phyloP scores from a whole-genome alignment of 2,797 vertebrate species.

The Oryzias dopingdopingensis region DNA sequence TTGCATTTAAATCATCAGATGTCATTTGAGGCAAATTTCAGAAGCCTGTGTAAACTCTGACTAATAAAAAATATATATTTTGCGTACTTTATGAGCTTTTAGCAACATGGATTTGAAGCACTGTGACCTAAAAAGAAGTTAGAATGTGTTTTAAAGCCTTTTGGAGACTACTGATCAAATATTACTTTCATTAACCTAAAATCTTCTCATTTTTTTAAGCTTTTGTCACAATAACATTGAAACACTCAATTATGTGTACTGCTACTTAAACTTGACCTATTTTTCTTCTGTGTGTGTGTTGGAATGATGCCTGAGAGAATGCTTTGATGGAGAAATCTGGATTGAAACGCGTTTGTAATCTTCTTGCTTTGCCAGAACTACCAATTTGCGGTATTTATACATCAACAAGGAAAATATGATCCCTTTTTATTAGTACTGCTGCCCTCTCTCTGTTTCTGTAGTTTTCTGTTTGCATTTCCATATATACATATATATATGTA shows the following conservation, averaged over 20 bases:
- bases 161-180: no score
- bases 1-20: no score
- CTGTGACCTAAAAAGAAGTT: no score
- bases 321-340: conserved; percentile 28
- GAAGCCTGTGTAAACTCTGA: no score
- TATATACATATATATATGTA: conserved; percentile 12
- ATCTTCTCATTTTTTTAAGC: no score
- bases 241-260: background rate
- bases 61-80: no score
- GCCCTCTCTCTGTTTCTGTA: conserved; percentile 3
- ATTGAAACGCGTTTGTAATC: conserved; percentile 45
- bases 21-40: no score
- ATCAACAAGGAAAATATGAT: conserved; percentile 25
- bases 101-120: no score
- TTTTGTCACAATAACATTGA: background rate
- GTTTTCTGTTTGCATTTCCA: conserved; percentile 9
- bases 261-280: conserved; percentile 51
- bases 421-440: conserved; percentile 17
- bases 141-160: no score
- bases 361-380: conserved; percentile 38
- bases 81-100: no score
- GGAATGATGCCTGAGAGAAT: conserved; percentile 32
- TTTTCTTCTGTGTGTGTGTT: conserved; percentile 26
- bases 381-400: conserved; percentile 58
- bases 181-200: no score